phyloP scores from a whole-genome alignment of 2,797 vertebrate species.

The Echeneis naucrates region DNA sequence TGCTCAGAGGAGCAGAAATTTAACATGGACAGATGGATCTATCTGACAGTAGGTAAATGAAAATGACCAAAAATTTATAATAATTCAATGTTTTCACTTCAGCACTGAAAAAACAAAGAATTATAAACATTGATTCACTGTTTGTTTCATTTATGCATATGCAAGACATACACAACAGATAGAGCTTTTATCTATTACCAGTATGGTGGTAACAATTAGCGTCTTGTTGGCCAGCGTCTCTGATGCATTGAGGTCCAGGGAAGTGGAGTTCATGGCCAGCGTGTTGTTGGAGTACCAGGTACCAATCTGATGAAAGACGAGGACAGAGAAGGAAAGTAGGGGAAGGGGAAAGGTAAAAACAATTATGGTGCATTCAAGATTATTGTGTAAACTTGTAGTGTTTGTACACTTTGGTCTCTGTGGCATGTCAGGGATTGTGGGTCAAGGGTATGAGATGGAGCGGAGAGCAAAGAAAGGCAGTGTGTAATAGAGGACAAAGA shows the following conservation, averaged over 20 bases:
- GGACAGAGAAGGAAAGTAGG: neutral
- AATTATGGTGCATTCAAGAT: neutral
- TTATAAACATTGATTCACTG: no score
- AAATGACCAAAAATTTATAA: no score
- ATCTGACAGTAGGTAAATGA: no score
- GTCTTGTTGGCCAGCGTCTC: slow-evolving; percentile 93
- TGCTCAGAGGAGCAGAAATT: no score
- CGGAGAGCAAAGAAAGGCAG: neutral
- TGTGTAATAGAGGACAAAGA: neutral
- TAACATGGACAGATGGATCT: no score
- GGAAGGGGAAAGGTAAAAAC: neutral
- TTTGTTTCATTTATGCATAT: no score
- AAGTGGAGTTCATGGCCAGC: slow-evolving; percentile 91
- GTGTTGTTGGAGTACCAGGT: slow-evolving; percentile 94
- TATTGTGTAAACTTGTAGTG: neutral
- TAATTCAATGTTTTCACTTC: no score
- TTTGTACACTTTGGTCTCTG: neutral
- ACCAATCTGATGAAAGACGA: slow-evolving; percentile 84
- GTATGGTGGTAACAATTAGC: slow-evolving; percentile 91
- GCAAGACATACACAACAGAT: fast-evolving
- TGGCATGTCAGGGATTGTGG: neutral
- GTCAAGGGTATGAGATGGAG: neutral
- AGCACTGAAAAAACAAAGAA: no score
- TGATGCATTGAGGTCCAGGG: slow-evolving; percentile 89
- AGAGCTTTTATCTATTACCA: slow-evolving; percentile 86